phyloP scores from a whole-genome alignment of 2,797 vertebrate genomes.

The Benthosema pterotum region DNA sequence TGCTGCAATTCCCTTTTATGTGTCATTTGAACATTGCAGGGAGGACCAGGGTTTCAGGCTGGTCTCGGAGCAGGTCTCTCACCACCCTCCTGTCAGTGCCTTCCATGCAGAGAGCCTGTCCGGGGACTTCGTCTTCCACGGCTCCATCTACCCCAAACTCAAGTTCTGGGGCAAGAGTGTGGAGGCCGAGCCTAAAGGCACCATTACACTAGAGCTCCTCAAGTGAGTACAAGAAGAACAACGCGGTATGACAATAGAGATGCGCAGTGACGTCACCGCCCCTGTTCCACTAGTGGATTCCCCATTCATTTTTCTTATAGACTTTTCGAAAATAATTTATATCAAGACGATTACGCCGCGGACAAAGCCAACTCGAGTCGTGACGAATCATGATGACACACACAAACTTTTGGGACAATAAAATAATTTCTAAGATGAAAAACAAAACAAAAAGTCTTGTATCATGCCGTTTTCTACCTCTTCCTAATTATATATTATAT shows the following conservation, averaged over 20 bases:
- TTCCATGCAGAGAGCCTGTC: constrained; percentile 93
- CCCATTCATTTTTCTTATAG: no score
- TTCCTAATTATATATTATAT: no score
- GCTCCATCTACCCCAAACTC: constrained; percentile 97
- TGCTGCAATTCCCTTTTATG: no score
- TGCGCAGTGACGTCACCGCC: neutral
- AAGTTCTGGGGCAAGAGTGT: constrained; percentile 99
- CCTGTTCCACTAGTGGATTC: no score
- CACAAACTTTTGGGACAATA: no score
- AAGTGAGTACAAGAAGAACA: constrained; percentile 79
- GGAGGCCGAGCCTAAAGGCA: constrained; percentile 95
- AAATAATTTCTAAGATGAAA: no score
- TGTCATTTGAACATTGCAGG: constrained; percentile 63
- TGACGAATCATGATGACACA: no score
- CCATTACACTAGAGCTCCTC: constrained; percentile 93
- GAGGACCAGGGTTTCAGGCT: constrained; percentile 93
- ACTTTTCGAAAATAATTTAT: no score
- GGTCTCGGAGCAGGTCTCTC: constrained; percentile 96
- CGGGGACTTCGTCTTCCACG: constrained; percentile 93
- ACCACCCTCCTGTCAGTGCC: constrained; percentile 95
- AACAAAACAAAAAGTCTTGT: no score
- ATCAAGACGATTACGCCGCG: no score
- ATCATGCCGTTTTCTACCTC: no score
- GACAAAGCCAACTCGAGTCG: no score
- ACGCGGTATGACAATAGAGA: neutral